Evolutionary conservation across 2,113 vertebrate genomes (phyloP).

Genomic region (Chaetorhynchus papuensis): DNA sequence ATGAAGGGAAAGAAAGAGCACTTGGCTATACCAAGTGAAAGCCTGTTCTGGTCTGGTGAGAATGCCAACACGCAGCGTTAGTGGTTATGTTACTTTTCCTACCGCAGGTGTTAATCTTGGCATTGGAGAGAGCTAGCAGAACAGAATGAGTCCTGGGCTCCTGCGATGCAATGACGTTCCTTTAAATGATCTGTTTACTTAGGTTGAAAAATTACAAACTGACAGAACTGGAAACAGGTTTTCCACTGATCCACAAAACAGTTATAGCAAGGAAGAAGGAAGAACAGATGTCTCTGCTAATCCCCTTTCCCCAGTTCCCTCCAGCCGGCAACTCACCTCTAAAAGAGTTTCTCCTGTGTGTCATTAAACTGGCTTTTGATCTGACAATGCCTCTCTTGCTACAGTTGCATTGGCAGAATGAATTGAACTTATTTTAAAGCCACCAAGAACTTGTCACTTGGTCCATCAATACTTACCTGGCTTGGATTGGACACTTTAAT

Average conservation of each 20-base stretch:
- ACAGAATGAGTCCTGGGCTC: constrained; percentile 22
- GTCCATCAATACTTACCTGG: neutral
- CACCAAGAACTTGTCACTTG: neutral
- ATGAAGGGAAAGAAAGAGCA: neutral
- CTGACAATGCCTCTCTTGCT: neutral
- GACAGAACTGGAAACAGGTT: constrained; percentile 13
- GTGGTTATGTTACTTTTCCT: constrained; percentile 39
- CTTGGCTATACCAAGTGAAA: neutral
- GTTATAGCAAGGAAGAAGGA: neutral
- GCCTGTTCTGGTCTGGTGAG: neutral
- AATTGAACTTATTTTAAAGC: neutral
- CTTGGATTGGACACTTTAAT: neutral
- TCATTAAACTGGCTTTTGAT: neutral
- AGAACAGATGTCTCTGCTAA: neutral
- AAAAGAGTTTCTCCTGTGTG: neutral
- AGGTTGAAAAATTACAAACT: constrained; percentile 19
- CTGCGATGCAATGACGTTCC: neutral
- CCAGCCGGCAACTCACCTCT: neutral
- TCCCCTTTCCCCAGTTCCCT: neutral
- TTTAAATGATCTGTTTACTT: constrained; percentile 24
- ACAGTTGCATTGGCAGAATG: neutral
- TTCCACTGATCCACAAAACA: neutral
- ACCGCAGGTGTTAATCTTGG: constrained; percentile 52
- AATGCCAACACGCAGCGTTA: neutral
- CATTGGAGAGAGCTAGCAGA: neutral